phyloP scores from a whole-genome alignment of 2,797 vertebrate species.

The Lagorchestes hirsutus region DNA sequence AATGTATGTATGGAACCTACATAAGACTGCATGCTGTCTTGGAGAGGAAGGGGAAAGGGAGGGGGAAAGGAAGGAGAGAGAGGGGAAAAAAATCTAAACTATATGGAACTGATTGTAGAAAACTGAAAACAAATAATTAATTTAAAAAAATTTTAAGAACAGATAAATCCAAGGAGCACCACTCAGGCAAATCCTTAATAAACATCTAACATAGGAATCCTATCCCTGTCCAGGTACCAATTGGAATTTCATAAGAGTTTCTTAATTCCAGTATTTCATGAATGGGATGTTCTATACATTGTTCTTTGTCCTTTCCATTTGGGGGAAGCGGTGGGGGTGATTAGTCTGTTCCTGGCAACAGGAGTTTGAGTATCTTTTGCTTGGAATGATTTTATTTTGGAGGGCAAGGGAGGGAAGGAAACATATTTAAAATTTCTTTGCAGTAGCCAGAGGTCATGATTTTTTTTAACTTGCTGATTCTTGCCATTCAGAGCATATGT shows the following conservation, averaged over 20 bases:
- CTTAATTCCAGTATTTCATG: background rate
- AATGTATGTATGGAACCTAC: too few species aligned
- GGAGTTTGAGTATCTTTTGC: background rate
- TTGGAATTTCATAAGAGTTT: background rate
- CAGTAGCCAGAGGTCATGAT: conserved; percentile 61
- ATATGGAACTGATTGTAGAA: too few species aligned
- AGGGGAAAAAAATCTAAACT: too few species aligned
- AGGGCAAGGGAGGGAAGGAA: conserved; percentile 13
- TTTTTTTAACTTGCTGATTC: conserved; percentile 69
- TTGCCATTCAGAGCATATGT: conserved; percentile 77
- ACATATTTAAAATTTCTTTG: conserved; percentile 37
- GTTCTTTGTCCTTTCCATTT: background rate
- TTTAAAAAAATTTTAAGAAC: too few species aligned
- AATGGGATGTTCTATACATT: background rate
- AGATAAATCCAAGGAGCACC: background rate
- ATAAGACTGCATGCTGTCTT: too few species aligned
- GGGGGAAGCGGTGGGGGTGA: background rate
- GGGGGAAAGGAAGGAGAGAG: too few species aligned
- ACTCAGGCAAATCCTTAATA: background rate
- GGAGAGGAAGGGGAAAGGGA: too few species aligned
- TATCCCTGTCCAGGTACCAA: background rate
- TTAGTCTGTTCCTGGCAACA: background rate
- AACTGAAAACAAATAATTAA: too few species aligned
- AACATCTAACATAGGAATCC: background rate
- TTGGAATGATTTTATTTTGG: conserved; percentile 30